These are phyloP conservation scores for Melangyna quadrimaculata DNA, from an alignment of 2,888 invertebrate genomes.

Conservation along the genomic window DNA sequence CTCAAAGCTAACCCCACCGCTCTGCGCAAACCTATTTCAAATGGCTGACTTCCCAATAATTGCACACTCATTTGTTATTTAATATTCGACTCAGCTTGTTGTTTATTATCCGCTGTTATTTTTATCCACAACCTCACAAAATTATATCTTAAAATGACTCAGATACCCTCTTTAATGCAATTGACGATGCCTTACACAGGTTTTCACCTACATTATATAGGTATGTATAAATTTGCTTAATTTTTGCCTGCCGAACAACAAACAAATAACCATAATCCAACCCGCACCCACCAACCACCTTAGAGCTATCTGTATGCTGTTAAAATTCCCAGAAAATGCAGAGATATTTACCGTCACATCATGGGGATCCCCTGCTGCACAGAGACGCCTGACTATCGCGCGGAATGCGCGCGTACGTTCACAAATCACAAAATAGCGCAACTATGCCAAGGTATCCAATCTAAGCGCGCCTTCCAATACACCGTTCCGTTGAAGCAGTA, in stretches of 20 bases:
- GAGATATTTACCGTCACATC: conserved; percentile 43
- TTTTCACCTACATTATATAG: neutral
- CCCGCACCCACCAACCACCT: neutral
- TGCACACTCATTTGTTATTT: conserved; percentile 68
- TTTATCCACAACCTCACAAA: conserved; percentile 56
- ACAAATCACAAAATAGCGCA: conserved; percentile 53
- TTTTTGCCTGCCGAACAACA: conserved; percentile 25
- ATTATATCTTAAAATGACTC: conserved; percentile 62
- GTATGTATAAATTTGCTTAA: neutral
- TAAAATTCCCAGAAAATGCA: conserved; percentile 52
- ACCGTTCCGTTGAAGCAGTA: conserved; percentile 19
- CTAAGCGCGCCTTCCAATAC: conserved; percentile 28
- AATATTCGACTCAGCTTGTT: conserved; percentile 41
- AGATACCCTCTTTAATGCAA: conserved; percentile 16
- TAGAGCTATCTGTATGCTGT: neutral
- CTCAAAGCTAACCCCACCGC: neutral
- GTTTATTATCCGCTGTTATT: conserved; percentile 56
- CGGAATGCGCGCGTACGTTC: conserved; percentile 47
- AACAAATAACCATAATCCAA: conserved; percentile 27
- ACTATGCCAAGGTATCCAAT: conserved; percentile 65
- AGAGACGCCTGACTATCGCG: neutral
- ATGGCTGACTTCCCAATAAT: conserved; percentile 47
- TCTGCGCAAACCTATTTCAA: neutral
- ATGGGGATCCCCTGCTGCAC: conserved; percentile 29
- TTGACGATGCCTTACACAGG: conserved; percentile 33